Percentiles rank a stretch among this genome's conserved stretches.
These are phyloP conservation scores for Heptranchias perlo DNA, from an alignment of 2,113 vertebrate genomes.

Conservation along the genomic window DNA sequence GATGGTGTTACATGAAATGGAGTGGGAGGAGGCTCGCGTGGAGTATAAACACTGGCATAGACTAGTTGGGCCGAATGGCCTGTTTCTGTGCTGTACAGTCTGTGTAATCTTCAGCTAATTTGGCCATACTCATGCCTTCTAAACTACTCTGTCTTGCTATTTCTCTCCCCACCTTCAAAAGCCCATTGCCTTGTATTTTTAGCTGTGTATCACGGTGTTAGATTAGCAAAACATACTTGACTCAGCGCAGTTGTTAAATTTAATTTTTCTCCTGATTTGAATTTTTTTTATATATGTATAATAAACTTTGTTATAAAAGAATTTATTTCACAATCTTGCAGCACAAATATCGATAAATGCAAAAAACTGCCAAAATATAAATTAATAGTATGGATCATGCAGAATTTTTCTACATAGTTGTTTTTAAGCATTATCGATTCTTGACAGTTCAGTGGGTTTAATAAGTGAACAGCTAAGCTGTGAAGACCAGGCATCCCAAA, in stretches of 20 bases:
- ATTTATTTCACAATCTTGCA: background rate
- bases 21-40: too few relatives aligned
- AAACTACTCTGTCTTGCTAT: background rate
- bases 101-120: background rate
- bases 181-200: background rate
- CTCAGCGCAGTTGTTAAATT: background rate
- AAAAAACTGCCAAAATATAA: background rate
- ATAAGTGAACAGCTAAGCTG: background rate
- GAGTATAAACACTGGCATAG: too few relatives aligned
- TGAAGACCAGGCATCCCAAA: background rate
- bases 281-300: background rate
- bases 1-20: too few relatives aligned
- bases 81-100: too few relatives aligned
- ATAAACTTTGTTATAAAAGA: background rate
- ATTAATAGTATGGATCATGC: background rate
- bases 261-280: background rate
- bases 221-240: background rate
- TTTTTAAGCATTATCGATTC: background rate
- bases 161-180: too few relatives aligned
- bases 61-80: too few relatives aligned
- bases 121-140: too few relatives aligned
- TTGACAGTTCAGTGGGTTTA: too few relatives aligned
- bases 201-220: too few relatives aligned
- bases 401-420: background rate
- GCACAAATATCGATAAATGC: background rate